phyloP scores from a whole-genome alignment of 2,888 invertebrate species.

The Cheilosia variabilis region DNA sequence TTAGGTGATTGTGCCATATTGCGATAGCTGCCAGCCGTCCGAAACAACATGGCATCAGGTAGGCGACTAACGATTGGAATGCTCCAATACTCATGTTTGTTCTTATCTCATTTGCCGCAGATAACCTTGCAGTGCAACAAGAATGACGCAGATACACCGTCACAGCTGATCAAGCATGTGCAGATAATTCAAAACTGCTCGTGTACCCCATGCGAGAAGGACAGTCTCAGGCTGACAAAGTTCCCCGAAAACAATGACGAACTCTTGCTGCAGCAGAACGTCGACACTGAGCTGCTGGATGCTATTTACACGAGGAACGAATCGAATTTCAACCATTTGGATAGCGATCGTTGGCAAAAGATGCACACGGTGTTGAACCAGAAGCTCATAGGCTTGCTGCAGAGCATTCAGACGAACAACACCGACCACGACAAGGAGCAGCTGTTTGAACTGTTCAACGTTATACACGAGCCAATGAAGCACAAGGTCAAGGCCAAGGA shows the following conservation, averaged over 20 bases:
- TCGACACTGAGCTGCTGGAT: slow-evolving; percentile 82
- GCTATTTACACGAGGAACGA: slow-evolving; percentile 77
- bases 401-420: slow-evolving; percentile 77
- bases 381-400: slow-evolving; percentile 73
- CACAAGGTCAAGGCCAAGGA: slow-evolving; percentile 79
- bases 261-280: slow-evolving; percentile 76
- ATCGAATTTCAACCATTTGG: slow-evolving; percentile 44
- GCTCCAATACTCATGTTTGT: not conserved
- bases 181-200: slow-evolving; percentile 88
- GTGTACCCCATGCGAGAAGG: slow-evolving; percentile 86
- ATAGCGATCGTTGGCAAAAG: slow-evolving; percentile 59
- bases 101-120: slow-evolving; percentile 80
- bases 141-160: slow-evolving; percentile 84
- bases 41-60: slow-evolving; percentile 88
- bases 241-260: slow-evolving; percentile 76
- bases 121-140: slow-evolving; percentile 86
- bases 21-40: slow-evolving; percentile 88
- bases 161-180: slow-evolving; percentile 86
- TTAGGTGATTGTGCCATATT: slow-evolving; percentile 86
- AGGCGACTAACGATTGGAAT: slow-evolving; percentile 63
- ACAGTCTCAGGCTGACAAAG: slow-evolving; percentile 81
- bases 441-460: slow-evolving; percentile 79
- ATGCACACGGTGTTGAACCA: slow-evolving; percentile 63
- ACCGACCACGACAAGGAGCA: slow-evolving; percentile 80
- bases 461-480: slow-evolving; percentile 77